These are phyloP conservation scores for Osmerus mordax DNA, from an alignment of 2,113 vertebrate species.

Conservation along the genomic window DNA sequence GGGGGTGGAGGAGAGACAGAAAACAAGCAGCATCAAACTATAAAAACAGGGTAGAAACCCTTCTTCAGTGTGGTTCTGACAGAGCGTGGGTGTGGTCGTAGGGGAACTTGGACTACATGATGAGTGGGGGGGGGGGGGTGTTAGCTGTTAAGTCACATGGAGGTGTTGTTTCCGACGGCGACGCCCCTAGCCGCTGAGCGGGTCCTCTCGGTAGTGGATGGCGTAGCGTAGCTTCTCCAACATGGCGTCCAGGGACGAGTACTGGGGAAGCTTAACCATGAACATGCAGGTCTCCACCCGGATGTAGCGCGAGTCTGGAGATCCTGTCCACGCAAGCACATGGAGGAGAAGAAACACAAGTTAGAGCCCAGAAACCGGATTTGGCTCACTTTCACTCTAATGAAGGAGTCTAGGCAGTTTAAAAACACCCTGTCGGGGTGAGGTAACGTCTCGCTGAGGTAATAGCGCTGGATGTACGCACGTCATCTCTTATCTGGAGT, in stretches of 20 bases:
- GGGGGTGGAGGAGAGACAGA: neutral
- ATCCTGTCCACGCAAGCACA: slow-evolving; percentile 68
- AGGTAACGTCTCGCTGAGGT: neutral
- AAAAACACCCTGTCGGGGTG: neutral
- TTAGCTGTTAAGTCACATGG: neutral
- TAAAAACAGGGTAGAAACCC: too few species aligned
- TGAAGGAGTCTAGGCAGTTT: too few species aligned
- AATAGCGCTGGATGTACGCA: slow-evolving; percentile 10
- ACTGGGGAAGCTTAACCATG: slow-evolving; percentile 98
- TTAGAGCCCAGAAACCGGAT: too few species aligned
- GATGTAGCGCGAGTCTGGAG: slow-evolving; percentile 90
- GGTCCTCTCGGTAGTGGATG: slow-evolving; percentile 97
- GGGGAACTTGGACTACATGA: neutral
- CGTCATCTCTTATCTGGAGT: slow-evolving; percentile 16
- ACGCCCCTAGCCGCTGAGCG: slow-evolving; percentile 86
- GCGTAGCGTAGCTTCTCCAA: slow-evolving; percentile 95
- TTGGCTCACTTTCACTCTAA: too few species aligned
- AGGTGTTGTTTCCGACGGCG: slow-evolving; percentile 20
- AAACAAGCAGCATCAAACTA: too few species aligned
- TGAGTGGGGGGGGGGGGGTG: neutral
- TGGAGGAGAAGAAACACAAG: neutral
- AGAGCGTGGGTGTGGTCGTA: too few species aligned
- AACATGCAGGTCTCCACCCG: slow-evolving; percentile 99
- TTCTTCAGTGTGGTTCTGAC: too few species aligned
- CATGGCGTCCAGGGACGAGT: slow-evolving; percentile 93